phyloP scores from a whole-genome alignment of 1,140 invertebrate species.

The Neocloeon triangulifer region DNA sequence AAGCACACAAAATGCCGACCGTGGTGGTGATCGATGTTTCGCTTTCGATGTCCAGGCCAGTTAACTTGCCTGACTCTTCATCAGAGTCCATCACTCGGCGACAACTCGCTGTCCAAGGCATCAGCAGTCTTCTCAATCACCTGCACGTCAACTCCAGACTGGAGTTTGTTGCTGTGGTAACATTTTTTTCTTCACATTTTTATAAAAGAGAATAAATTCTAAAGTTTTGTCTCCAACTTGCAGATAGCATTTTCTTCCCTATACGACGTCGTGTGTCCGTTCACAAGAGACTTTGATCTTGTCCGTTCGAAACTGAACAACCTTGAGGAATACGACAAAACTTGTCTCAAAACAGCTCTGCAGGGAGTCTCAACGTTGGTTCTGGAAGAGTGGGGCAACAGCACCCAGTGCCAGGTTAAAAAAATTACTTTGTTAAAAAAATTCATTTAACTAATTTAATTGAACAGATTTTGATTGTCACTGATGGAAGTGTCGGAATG shows the following conservation, averaged over 20 bases:
- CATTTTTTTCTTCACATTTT: not conserved
- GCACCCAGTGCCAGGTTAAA: slow-evolving; percentile 59
- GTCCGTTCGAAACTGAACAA: slow-evolving; percentile 46
- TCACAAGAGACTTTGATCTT: slow-evolving; percentile 63
- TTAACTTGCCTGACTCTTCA: slow-evolving; percentile 20
- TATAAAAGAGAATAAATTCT: not conserved
- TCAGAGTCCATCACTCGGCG: slow-evolving; percentile 32
- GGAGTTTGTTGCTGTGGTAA: slow-evolving; percentile 75
- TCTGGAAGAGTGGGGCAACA: slow-evolving; percentile 63
- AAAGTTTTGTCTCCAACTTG: slow-evolving; percentile 9
- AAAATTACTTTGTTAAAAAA: too few relatives aligned
- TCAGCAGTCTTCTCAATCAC: slow-evolving; percentile 67
- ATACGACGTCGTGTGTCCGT: slow-evolving; percentile 54
- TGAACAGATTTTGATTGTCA: slow-evolving; percentile 49
- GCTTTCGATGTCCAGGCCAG: slow-evolving; percentile 47
- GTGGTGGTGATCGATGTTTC: slow-evolving; percentile 56
- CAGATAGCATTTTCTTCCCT: slow-evolving; percentile 55
- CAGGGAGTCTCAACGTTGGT: slow-evolving; percentile 50
- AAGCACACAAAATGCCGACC: slow-evolving; percentile 65
- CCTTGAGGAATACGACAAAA: slow-evolving; percentile 63
- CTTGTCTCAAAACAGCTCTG: slow-evolving; percentile 53
- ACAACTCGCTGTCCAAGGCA: slow-evolving; percentile 58
- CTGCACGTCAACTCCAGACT: slow-evolving; percentile 57
- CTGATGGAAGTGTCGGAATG: slow-evolving; percentile 52
- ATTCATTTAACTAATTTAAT: slow-evolving; percentile 11